Base-by-base conservation (phyloP, 2,797 vertebrate species). In the Anniella stebbinsi region DNA sequence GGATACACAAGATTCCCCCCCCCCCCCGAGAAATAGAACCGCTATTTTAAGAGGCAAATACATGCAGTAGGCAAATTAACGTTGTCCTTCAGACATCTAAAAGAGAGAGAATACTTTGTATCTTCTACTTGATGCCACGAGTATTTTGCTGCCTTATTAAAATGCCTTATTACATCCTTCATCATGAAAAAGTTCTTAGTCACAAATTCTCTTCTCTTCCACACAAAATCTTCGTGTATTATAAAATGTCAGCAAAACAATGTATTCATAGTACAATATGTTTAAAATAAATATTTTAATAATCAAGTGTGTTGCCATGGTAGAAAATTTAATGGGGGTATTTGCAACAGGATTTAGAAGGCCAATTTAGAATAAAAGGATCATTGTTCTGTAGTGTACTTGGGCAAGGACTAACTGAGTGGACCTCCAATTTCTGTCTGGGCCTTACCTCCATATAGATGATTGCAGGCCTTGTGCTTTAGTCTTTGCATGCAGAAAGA, bases 11-110 rank as follows among this genome's bases (percentile, higher is more conserved):
- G 73, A 66, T 93, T 89, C 91, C 84, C 6, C n/a, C 45, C 25
- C 48, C 11, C 45, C 45, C 25, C 48, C 13, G 48, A 92, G 87
- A 94, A 95, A 93, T 23, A 33, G 67, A 92, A 89, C 48, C 88
- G 94, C 60, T 88, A 87, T 89, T 94, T 94, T 92, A 86, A 89
- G 77, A 92, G 45, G 80, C 86, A 84, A 89, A 85, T 94, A 88
- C 83, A 51, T 93, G 85, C 75, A 92, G 93, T 87, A 89, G 77
- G 92, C 91, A 77, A 92, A 89, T 92, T 82, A 95, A 89, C 17
- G 41, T 6, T 80, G 66, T 80, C 90, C 4, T 70, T 88, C 21
- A 92, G n/a, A 92, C 38, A 36, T 80, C 72, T 77, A 51, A 81
- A 67, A 51, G 38, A 63, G 54, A 10, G 21, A 76, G 36, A 73